These are phyloP conservation scores for Drosophila pseudoananassae DNA, from an alignment of 1,140 invertebrate genomes.

Conservation along the genomic window DNA sequence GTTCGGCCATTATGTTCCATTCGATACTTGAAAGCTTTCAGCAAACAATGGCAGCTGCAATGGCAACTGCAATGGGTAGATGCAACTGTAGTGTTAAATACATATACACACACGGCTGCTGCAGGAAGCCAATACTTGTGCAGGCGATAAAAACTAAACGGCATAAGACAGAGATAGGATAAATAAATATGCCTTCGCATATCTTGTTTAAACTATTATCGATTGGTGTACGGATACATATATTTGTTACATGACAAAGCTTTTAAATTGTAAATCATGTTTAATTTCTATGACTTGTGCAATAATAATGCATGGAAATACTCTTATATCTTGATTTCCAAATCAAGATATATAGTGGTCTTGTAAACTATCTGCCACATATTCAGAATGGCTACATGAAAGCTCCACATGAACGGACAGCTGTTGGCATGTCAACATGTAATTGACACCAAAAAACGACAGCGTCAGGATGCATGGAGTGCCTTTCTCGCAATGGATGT, in stretches of 20 bases:
- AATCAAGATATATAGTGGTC: constrained; percentile 5
- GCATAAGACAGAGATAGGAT: constrained; percentile 12
- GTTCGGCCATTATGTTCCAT: constrained; percentile 24
- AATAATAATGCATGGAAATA: neutral
- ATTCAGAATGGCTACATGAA: constrained; percentile 9
- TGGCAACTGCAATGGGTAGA: constrained; percentile 5
- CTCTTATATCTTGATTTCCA: constrained; percentile 3
- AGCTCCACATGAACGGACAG: constrained; percentile 19
- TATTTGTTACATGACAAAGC: constrained; percentile 14
- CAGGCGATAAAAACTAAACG: constrained; percentile 36
- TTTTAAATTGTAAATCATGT: neutral
- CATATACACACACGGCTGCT: constrained; percentile 7
- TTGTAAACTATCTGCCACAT: neutral
- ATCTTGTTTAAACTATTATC: constrained; percentile 16
- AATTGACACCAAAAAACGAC: constrained; percentile 57
- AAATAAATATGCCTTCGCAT: constrained; percentile 2
- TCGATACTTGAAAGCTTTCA: constrained; percentile 38
- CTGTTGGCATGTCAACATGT: constrained; percentile 49
- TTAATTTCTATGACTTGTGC: neutral
- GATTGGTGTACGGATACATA: constrained; percentile 10
- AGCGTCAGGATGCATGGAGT: constrained; percentile 8
- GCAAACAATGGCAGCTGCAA: constrained; percentile 47
- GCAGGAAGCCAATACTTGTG: constrained; percentile 46
- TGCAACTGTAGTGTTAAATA: neutral
- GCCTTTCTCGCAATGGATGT: constrained; percentile 8